These are phyloP conservation scores for Rhinoraja longicauda DNA, from an alignment of 2,797 vertebrate species.

Conservation along the genomic window DNA sequence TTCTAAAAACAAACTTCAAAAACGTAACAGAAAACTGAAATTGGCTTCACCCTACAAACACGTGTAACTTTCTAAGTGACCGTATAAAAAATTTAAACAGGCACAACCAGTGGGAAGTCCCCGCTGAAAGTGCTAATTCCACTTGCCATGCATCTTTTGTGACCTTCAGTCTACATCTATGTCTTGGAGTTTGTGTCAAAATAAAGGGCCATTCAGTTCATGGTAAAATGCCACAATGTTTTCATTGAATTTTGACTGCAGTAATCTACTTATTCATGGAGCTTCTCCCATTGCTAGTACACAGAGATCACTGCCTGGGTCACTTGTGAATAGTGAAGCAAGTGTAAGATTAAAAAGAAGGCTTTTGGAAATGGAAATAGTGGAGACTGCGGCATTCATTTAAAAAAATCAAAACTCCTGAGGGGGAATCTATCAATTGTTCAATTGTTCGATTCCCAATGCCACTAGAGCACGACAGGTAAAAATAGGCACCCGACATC, in stretches of 20 bases:
- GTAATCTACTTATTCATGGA: slow-evolving; percentile 14
- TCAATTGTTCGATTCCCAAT: not conserved
- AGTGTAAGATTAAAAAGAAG: not conserved
- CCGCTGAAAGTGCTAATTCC: slow-evolving; percentile 7
- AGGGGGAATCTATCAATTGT: not conserved
- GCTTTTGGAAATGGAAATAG: not conserved
- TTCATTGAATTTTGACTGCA: slow-evolving; percentile 28
- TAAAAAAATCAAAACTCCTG: not conserved
- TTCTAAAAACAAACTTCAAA: not conserved
- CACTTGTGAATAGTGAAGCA: slow-evolving; percentile 6
- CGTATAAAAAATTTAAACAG: not conserved
- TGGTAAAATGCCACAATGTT: slow-evolving; percentile 17
- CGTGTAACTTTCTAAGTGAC: not conserved
- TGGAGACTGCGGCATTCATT: not conserved
- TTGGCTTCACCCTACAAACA: not conserved
- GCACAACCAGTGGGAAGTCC: not conserved
- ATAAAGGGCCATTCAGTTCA: slow-evolving; percentile 11
- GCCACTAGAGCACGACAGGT: not conserved
- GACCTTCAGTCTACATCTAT: not conserved
- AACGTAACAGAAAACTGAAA: not conserved
- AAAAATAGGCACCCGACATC: not conserved
- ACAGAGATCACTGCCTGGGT: not conserved
- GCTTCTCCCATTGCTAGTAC: slow-evolving; percentile 14
- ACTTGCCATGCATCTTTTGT: not conserved
- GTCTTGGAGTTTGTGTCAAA: not conserved